phyloP scores from a whole-genome alignment of 2,888 invertebrate species.

The Horisme vitalbata region DNA sequence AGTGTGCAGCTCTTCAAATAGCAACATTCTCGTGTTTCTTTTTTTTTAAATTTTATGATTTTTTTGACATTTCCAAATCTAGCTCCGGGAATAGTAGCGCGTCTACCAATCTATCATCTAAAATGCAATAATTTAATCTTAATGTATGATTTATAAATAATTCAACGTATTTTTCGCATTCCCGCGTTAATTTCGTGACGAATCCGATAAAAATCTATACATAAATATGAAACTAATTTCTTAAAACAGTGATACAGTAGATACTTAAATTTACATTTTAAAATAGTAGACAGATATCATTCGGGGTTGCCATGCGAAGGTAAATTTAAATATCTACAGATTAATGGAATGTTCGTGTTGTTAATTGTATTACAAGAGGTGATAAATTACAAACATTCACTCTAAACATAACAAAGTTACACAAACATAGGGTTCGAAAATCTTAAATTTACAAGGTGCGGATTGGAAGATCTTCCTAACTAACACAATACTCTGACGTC shows the following conservation, averaged over 20 bases:
- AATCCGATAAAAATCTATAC: slow-evolving; percentile 56
- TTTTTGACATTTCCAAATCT: slow-evolving; percentile 56
- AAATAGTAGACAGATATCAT: slow-evolving; percentile 1
- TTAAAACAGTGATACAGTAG: slow-evolving; percentile 42
- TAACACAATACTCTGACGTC: slow-evolving; percentile 60
- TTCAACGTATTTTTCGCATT: slow-evolving; percentile 49
- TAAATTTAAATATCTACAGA: slow-evolving; percentile 52
- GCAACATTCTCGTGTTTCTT: slow-evolving; percentile 61
- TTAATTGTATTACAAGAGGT: slow-evolving; percentile 34
- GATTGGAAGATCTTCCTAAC: slow-evolving; percentile 68
- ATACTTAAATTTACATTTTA: slow-evolving; percentile 46
- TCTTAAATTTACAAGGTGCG: slow-evolving; percentile 59
- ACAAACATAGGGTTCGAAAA: slow-evolving; percentile 50
- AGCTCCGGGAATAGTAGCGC: slow-evolving; percentile 79
- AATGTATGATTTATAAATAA: slow-evolving; percentile 50
- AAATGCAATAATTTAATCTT: slow-evolving; percentile 60
- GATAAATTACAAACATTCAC: slow-evolving; percentile 46
- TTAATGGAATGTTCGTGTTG: slow-evolving; percentile 55
- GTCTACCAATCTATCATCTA: slow-evolving; percentile 80
- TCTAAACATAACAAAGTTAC: slow-evolving; percentile 32
- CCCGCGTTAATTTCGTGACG: slow-evolving; percentile 48
- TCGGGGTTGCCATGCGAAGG: slow-evolving; percentile 19
- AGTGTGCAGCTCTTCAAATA: slow-evolving; percentile 84
- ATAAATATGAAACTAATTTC: slow-evolving; percentile 47
- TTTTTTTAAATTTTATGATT: slow-evolving; percentile 53